Conservation (phyloP, 2,797 vertebrate genomes). For the Champsocephalus gunnari region DNA sequence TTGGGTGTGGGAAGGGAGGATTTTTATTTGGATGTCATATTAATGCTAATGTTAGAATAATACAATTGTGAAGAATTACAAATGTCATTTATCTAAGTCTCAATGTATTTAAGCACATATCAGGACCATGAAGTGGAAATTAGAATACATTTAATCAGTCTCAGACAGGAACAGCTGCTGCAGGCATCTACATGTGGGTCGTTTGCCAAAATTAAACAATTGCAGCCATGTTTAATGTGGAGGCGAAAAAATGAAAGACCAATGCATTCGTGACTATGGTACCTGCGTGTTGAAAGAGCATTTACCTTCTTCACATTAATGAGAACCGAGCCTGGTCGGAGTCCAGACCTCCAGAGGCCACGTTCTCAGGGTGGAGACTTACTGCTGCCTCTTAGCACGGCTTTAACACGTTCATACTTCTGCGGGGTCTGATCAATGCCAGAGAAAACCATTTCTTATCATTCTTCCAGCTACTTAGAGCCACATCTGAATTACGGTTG, state of each 20-base stretch:
- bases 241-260: constrained; percentile 41
- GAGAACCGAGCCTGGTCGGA: constrained; percentile 63
- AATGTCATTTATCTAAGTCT: constrained; percentile 77
- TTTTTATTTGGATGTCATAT: constrained; percentile 84
- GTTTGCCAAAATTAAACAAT: constrained; percentile 51
- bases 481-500: constrained; percentile 96
- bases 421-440: constrained; percentile 95
- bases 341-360: constrained; percentile 61
- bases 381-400: constrained; percentile 87
- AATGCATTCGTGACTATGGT: constrained; percentile 61
- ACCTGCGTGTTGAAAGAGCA: constrained; percentile 58
- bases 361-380: constrained; percentile 85
- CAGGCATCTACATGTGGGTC: constrained; percentile 44
- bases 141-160: constrained; percentile 64
- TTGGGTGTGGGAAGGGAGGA: constrained; percentile 61
- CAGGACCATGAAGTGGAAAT: constrained; percentile 52
- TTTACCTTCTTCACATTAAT: constrained; percentile 68
- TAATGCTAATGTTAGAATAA: constrained; percentile 83
- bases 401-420: constrained; percentile 94
- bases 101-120: constrained; percentile 63
- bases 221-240: constrained; percentile 37
- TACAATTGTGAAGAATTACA: constrained; percentile 73
- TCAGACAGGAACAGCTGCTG: constrained; percentile 52
- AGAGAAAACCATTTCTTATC: constrained; percentile 98
- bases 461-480: constrained; percentile 98